These are phyloP conservation scores for Dolichopus griseipennis DNA, from an alignment of 2,888 invertebrate genomes.

Conservation along the genomic window DNA sequence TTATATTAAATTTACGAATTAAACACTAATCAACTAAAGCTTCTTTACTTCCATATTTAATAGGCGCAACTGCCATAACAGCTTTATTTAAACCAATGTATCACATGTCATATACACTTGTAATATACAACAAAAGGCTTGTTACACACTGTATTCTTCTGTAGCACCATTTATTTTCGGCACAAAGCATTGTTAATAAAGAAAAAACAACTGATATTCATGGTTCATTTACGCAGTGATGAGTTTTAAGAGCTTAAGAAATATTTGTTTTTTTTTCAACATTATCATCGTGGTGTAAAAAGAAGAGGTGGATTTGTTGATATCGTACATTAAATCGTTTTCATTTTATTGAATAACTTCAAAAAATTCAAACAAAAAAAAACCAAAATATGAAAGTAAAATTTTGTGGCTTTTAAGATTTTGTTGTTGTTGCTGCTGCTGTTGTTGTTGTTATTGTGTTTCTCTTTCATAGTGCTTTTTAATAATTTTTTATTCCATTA, in stretches of 20 bases:
- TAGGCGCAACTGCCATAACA: too few species aligned
- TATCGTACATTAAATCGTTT: too few species aligned
- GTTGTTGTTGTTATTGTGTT: too few species aligned
- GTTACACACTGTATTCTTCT: background rate
- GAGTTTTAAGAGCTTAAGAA: background rate
- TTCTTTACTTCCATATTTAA: too few species aligned
- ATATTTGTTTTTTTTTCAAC: background rate
- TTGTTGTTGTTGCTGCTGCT: background rate
- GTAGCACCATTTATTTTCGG: background rate
- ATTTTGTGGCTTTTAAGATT: background rate
- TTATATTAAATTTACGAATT: too few species aligned
- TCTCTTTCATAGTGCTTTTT: background rate
- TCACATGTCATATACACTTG: too few species aligned
- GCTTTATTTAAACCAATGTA: too few species aligned
- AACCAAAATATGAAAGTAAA: background rate
- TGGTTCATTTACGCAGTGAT: background rate
- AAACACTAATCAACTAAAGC: too few species aligned
- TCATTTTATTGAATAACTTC: too few species aligned
- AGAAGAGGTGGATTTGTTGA: too few species aligned
- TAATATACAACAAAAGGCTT: background rate
- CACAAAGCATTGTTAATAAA: background rate
- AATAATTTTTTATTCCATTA: background rate
- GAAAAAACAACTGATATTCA: background rate
- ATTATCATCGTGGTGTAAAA: too few species aligned
- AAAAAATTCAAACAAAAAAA: background rate